A percentile compares a stretch with the other conserved stretches of the same genome.
phyloP scores from a whole-genome alignment of 2,888 invertebrate genomes.

The Polietes domitor region DNA sequence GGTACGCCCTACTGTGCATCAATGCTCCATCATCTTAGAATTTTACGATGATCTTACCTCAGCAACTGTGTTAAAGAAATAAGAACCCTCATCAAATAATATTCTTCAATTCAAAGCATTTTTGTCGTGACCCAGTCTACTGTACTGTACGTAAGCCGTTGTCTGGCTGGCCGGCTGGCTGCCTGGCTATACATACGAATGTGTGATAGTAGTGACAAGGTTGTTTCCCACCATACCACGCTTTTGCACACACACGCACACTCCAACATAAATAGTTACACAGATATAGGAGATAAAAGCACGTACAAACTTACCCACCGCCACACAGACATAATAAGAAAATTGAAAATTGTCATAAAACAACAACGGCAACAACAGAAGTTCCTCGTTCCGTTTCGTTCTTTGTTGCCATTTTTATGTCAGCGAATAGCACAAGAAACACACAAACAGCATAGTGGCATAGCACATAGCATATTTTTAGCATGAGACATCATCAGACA shows the following conservation, averaged over 20 bases:
- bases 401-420: slow-evolving; percentile 19
- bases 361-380: too few species aligned
- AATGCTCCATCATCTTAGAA: too few species aligned
- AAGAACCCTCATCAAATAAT: too few species aligned
- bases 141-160: too few species aligned
- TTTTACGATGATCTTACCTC: too few species aligned
- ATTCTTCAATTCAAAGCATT: too few species aligned
- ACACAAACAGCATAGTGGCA: not conserved
- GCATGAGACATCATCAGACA: not conserved
- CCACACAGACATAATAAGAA: slow-evolving; percentile 16
- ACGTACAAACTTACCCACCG: not conserved
- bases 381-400: slow-evolving; percentile 8
- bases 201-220: slow-evolving; percentile 47
- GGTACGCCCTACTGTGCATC: too few species aligned
- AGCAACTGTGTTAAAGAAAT: too few species aligned
- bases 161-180: not conserved
- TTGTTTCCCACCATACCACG: slow-evolving; percentile 34
- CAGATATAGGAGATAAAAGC: not conserved
- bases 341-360: slow-evolving; percentile 32
- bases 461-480: slow-evolving; percentile 23
- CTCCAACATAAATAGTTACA: not conserved
- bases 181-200: slow-evolving; percentile 1
- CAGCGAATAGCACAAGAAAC: not conserved
- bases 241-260: slow-evolving; percentile 7
- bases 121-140: too few species aligned